Evolutionary conservation across 2,113 vertebrate species (phyloP).

Genomic region (Morphnarchus princeps): DNA sequence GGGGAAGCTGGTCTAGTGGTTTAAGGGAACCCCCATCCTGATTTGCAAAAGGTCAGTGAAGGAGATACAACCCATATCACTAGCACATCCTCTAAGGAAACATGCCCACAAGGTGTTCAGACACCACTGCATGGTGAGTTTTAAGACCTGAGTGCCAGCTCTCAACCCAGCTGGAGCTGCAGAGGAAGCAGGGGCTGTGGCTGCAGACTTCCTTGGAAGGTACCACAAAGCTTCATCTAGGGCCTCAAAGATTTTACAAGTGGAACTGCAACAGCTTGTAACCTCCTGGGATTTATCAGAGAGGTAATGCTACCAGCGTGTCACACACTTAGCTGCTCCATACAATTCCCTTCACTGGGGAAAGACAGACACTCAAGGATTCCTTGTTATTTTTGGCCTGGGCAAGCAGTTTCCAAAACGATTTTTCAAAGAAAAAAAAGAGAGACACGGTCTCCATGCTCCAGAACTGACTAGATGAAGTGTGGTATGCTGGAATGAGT

Average conservation of each 20-base stretch:
- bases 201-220: not conserved
- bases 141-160: not conserved
- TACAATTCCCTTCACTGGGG: not conserved
- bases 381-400: not conserved
- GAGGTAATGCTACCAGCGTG: not conserved
- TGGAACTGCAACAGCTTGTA: not conserved
- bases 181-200: fast-evolving
- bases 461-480: not conserved
- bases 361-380: not conserved
- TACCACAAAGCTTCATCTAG: not conserved
- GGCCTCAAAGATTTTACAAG: not conserved
- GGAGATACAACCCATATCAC: not conserved
- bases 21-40: not conserved
- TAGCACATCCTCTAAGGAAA: not conserved
- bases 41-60: not conserved
- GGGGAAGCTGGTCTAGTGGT: not conserved
- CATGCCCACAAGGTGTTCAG: not conserved
- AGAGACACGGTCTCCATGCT: fast-evolving
- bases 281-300: not conserved
- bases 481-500: not conserved
- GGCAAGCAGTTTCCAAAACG: not conserved
- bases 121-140: fast-evolving
- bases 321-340: not conserved
- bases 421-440: not conserved
- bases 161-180: not conserved